A percentile compares a stretch with the other conserved stretches of the same genome.
Evolutionary conservation across 2,888 invertebrate genomes (phyloP).

Genomic region (Anodontia alba): DNA sequence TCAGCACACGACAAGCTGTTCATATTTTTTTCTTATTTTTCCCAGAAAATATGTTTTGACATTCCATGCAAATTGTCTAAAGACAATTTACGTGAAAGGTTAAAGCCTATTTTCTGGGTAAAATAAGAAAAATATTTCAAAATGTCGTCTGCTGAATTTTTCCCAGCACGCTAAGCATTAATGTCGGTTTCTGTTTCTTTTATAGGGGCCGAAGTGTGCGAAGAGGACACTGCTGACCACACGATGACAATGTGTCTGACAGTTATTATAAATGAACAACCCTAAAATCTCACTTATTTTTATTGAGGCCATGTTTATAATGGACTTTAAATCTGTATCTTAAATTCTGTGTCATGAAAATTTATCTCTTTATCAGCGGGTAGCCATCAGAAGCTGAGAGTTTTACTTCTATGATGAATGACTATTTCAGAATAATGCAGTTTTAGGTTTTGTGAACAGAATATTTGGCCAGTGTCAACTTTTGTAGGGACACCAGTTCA

Average conservation of each 20-base stretch:
- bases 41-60: too few relatives aligned
- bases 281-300: neutral
- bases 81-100: too few relatives aligned
- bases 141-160: too few relatives aligned
- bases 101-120: too few relatives aligned
- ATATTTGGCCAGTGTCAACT: too few relatives aligned
- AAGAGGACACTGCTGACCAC: neutral
- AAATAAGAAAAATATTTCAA: too few relatives aligned
- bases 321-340: slow-evolving; percentile 7
- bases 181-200: neutral
- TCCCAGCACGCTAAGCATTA: neutral
- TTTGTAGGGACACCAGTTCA: too few relatives aligned
- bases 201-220: neutral
- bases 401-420: neutral
- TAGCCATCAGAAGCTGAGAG: neutral
- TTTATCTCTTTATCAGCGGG: slow-evolving; percentile 16
- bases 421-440: neutral
- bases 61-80: too few relatives aligned
- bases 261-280: neutral
- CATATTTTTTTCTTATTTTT: too few relatives aligned
- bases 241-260: neutral
- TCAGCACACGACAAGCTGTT: too few relatives aligned
- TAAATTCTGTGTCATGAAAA: slow-evolving; percentile 8
- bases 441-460: neutral
- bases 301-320: neutral